These are phyloP conservation scores for Nomada ruficornis DNA, from an alignment of 2,888 invertebrate genomes.

Conservation along the genomic window DNA sequence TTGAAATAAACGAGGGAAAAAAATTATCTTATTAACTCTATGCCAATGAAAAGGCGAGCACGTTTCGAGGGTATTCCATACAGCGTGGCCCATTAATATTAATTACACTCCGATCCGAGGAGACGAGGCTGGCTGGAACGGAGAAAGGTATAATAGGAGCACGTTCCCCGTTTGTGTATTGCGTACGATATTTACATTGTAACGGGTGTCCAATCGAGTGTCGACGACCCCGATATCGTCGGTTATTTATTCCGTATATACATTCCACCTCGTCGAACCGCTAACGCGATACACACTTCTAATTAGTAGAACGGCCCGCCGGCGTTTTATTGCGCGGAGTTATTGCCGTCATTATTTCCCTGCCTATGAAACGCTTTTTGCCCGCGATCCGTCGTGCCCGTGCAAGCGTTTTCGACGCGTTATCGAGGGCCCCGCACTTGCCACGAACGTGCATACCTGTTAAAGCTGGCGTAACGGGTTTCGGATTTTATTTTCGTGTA, in stretches of 20 bases:
- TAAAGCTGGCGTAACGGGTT: too few species aligned
- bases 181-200: conserved; percentile 68
- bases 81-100: conserved; percentile 42
- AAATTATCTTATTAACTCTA: background rate
- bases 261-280: conserved; percentile 63
- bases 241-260: conserved; percentile 40
- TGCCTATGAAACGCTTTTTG: conserved; percentile 27
- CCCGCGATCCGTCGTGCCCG: background rate
- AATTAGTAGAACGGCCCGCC: conserved; percentile 72
- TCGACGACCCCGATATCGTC: conserved; percentile 75
- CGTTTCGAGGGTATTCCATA: background rate
- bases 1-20: background rate
- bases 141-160: conserved; percentile 64
- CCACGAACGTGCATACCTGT: background rate
- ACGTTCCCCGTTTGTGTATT: conserved; percentile 56
- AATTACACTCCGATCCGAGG: conserved; percentile 31
- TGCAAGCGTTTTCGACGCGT: background rate
- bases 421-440: background rate
- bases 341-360: conserved; percentile 40
- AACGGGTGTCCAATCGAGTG: conserved; percentile 70
- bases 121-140: conserved; percentile 44
- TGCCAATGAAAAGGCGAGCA: background rate
- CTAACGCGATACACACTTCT: conserved; percentile 75
- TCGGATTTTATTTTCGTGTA: background rate
- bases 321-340: conserved; percentile 38